Evolutionary conservation across 2,113 vertebrate genomes (phyloP).

Genomic region (Fregata magnificens): DNA sequence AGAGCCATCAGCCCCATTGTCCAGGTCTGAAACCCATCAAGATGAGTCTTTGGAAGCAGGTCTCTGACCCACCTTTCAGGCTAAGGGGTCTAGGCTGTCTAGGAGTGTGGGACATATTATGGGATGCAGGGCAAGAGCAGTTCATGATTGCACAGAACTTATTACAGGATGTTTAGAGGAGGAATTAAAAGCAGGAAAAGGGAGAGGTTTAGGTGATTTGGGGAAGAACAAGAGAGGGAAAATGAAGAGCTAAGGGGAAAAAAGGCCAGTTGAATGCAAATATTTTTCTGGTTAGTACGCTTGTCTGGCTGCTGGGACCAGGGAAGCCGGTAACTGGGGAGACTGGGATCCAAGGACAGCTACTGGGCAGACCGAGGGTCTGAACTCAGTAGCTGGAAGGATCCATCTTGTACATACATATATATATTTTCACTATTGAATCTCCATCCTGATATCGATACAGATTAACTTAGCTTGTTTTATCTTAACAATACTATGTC

Average conservation of each 20-base stretch:
- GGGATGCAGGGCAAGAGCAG: not conserved
- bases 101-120: not conserved
- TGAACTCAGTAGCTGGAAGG: not conserved
- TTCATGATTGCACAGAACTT: not conserved
- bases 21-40: not conserved
- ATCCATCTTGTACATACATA: not conserved
- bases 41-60: not conserved
- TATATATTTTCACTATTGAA: not conserved
- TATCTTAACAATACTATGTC: no score
- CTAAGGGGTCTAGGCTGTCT: not conserved
- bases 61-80: not conserved
- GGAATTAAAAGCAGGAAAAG: not conserved
- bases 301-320: not conserved
- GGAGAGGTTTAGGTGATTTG: not conserved
- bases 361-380: not conserved
- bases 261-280: not conserved
- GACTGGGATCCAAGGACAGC: not conserved
- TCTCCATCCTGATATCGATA: no score
- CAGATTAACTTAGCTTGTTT: no score
- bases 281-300: not conserved
- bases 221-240: not conserved
- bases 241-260: accelerated
- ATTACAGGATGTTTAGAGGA: not conserved
- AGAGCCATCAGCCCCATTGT: not conserved
- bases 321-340: not conserved